Base-by-base conservation (phyloP, 1,140 invertebrate genomes). In the Whitmania pigra region DNA sequence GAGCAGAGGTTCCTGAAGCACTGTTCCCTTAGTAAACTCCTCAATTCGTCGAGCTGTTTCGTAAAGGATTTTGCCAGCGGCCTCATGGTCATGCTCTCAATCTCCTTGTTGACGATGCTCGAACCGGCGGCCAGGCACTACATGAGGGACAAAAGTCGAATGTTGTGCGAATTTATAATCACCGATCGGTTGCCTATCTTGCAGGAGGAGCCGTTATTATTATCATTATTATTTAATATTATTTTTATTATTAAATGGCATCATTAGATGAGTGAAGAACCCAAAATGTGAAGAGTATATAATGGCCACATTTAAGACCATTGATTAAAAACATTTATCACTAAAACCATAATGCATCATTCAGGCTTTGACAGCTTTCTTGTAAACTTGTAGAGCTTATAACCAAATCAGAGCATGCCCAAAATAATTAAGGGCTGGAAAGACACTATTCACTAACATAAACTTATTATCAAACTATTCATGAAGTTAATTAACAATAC, bases 41-140 rank as follows among this genome's bases (percentile, higher is more conserved):
- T 84, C 4, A 99, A 89, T 73, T 89, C 91, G 80, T 98, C 94
- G 73, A 99, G 82, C 72, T 92, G 94, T 78, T 93, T 91, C 0
- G 94, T 97, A 17, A 99, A 85, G 13, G 92, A 93, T 81, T 93
- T 92, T 6, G 95, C 95, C 43, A 98, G 79, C 0, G 95, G 95
- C n/a, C 95, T 88, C 91, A 99, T 97, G 7, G 89, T 88, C 22
- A 91, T 91, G 80, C 92, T 94, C 80, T 98, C 95, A 27, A 88
- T 84, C 79, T 98, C 94, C 20, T 93, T 86, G 79, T 97, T 96
- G 87, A 98, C 90, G 76, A 99, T 99, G 54, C 93, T 97, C 0
- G 94, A 97, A 2, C 86, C 86, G 71, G 86, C 85, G 25, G 86
- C 85, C 54, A 85, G 75, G 75, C 84, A 85, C 82, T 82, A 74